Percentiles rank a stretch among this genome's conserved stretches.
phyloP scores from a whole-genome alignment of 2,113 vertebrate species.

The Caranx ignobilis region DNA sequence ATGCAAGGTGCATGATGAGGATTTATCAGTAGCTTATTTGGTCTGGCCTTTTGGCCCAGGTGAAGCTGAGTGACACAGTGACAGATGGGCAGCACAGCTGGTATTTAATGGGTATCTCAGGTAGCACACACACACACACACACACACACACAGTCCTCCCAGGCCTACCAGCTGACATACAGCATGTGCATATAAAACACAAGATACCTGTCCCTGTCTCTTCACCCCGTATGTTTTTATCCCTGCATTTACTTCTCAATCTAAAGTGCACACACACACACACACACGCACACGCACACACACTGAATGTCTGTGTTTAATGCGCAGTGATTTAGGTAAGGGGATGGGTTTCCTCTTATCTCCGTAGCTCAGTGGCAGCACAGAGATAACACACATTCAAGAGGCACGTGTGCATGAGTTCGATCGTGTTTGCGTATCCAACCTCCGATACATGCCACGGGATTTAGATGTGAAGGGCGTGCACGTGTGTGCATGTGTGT shows the following conservation, averaged over 20 bases:
- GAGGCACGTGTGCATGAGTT: background rate
- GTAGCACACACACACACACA: constrained; percentile 29
- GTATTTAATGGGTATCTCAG: constrained; percentile 61
- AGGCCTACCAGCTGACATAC: background rate
- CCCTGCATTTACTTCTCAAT: background rate
- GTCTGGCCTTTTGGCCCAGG: background rate
- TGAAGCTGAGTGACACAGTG: constrained; percentile 16
- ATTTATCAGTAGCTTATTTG: constrained; percentile 39
- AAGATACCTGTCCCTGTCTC: background rate
- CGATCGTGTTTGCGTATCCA: constrained; percentile 15
- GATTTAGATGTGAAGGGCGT: constrained; percentile 3
- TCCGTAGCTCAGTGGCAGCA: constrained; percentile 36
- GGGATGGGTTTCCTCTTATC: constrained; percentile 45
- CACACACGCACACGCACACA: background rate
- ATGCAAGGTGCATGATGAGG: constrained; percentile 20
- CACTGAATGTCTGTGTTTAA: constrained; percentile 16
- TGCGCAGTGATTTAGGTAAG: constrained; percentile 17
- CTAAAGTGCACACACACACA: background rate
- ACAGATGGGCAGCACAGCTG: constrained; percentile 70
- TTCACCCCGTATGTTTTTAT: background rate
- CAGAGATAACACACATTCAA: constrained; percentile 30
- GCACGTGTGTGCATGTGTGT: background rate
- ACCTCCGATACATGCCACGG: constrained; percentile 6
- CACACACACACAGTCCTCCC: background rate
- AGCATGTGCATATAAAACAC: background rate